Evolutionary conservation across 2,888 invertebrate genomes (phyloP).

Genomic region (Coleophora flavipennella): DNA sequence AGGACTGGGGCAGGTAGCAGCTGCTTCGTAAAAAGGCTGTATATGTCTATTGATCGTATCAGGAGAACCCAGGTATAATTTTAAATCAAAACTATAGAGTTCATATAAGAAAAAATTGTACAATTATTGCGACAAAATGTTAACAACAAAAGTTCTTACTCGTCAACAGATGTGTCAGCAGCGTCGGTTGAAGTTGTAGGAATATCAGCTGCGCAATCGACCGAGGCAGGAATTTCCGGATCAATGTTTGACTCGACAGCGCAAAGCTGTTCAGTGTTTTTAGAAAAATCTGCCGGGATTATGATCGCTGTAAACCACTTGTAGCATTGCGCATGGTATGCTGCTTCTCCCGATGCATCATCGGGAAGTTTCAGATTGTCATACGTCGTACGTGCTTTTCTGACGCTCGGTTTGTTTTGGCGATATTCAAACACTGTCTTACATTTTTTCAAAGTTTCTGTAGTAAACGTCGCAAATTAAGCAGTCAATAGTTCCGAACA

Average conservation of each 20-base stretch:
- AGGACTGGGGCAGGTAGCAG: background rate
- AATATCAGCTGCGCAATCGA: slow-evolving; percentile 1
- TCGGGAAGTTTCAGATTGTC: slow-evolving; percentile 2
- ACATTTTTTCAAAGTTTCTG: slow-evolving; percentile 5
- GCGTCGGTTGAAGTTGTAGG: slow-evolving; percentile 1
- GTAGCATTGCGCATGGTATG: slow-evolving; percentile 1
- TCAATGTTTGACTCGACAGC: background rate
- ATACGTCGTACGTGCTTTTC: slow-evolving; percentile 3
- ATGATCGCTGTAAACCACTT: slow-evolving; percentile 2
- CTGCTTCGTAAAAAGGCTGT: background rate
- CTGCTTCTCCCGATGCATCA: slow-evolving; percentile 1
- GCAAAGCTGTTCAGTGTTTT: slow-evolving; percentile 1
- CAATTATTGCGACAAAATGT: slow-evolving; percentile 1
- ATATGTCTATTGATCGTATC: background rate
- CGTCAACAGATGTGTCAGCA: slow-evolving; percentile 1
- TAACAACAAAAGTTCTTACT: slow-evolving; percentile 2
- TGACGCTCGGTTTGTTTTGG: slow-evolving; percentile 3
- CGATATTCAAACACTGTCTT: slow-evolving; percentile 5
- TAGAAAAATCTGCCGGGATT: slow-evolving; percentile 1
- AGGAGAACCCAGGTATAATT: background rate
- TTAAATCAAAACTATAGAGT: background rate
- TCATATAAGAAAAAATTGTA: background rate
- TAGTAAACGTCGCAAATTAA: slow-evolving; percentile 2
- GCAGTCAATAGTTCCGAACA: slow-evolving; percentile 3
- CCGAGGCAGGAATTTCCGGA: slow-evolving; percentile 1